Base-by-base conservation (phyloP, 2,113 vertebrate genomes). In the Lamprotornis superbus region DNA sequence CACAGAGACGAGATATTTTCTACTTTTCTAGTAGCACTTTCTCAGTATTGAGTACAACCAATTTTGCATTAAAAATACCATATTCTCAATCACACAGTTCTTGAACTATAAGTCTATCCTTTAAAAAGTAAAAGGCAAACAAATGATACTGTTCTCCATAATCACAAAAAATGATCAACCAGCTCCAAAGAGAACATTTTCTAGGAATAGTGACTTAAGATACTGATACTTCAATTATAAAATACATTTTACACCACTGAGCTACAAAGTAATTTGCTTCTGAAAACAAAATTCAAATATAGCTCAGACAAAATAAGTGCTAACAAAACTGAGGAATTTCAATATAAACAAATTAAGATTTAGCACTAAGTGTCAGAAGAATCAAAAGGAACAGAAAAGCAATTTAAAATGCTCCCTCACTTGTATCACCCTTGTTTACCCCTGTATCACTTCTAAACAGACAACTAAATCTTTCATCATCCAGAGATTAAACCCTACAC, bases 391-490 rank as follows among this genome's bases (percentile, higher is more conserved):
- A 89, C 28, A 84, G 80, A 88, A 88, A 90, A 88, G 71, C 84
- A 69, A 83, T 83, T 94, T 77, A 13, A 94, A 88, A 63, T n/a
- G 76, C 27, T 25, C 47, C 74, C 65, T 94, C 44, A 47, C 53
- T 92, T 92, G 92, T 94, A 60, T 60, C 90, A 93, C 24, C 64
- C 17, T 0, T 59, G 35, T 89, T 95, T 86, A 93, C 83, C 59
- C 46, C 55, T 8, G 1, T 60, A 81, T 83, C 40, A 87, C 56
- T 92, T 93, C 67, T 53, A 24, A 93, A 93, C 67, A 96, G 63
- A 92, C 63, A 85, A 56, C 37, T 40, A 37, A n/a, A 88, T 83
- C 86, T 94, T 92, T 83, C 68, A 92, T 74, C 92, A 86, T 20
- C 27, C 67, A 60, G 55, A 83, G 76, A 88, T 89, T 87, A 90